Evolutionary conservation across 1,140 invertebrate species (phyloP).

Genomic region (Phthorimaea operculella): DNA sequence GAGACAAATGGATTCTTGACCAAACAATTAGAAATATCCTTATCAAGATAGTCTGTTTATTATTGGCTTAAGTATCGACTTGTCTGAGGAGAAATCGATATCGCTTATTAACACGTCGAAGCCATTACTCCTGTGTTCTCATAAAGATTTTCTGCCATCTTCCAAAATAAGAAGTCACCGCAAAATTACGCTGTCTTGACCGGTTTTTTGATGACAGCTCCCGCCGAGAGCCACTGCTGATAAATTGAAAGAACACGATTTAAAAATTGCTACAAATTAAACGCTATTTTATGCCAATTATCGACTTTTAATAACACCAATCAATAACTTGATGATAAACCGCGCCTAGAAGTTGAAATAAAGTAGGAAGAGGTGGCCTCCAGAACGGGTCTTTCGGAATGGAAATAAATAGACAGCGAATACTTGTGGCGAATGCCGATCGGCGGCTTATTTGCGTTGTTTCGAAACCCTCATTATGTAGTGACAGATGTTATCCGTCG

Average conservation of each 20-base stretch:
- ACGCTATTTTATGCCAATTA: conserved; percentile 29
- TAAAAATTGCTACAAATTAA: conserved; percentile 17
- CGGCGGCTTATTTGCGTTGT: conserved; percentile 19
- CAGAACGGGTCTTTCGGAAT: conserved; percentile 29
- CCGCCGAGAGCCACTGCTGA: neutral
- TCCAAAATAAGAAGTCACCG: neutral
- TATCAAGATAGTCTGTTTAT: no score
- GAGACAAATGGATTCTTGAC: no score
- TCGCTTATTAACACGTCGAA: no score
- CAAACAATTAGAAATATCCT: no score
- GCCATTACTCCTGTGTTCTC: neutral
- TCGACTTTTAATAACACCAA: conserved; percentile 22
- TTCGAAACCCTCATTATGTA: conserved; percentile 1
- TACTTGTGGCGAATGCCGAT: no score
- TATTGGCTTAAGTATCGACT: no score
- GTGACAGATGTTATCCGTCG: conserved; percentile 5
- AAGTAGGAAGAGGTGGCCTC: conserved; percentile 28
- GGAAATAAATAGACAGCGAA: conserved; percentile 31
- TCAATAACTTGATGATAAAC: conserved; percentile 19
- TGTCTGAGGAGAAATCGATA: no score
- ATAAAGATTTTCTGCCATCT: neutral
- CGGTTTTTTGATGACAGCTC: conserved; percentile 5
- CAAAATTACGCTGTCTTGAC: conserved; percentile 3
- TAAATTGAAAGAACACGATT: conserved; percentile 4
- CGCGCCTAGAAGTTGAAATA: conserved; percentile 15